phyloP scores from a whole-genome alignment of 2,888 invertebrate species.

The Tiphia femorata region DNA sequence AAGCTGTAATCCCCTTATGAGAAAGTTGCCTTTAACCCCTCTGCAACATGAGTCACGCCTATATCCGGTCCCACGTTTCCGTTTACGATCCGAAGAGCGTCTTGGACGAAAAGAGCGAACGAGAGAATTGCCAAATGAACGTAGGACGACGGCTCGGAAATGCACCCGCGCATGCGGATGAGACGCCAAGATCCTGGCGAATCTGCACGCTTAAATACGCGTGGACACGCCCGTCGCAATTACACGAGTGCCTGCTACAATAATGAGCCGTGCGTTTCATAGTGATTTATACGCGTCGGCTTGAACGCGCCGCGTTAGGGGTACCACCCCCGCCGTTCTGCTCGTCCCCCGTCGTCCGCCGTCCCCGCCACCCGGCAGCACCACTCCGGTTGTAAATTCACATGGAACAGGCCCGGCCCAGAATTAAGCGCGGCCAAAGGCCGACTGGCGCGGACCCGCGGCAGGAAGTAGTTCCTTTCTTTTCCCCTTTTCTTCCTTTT shows the following conservation, averaged over 20 bases:
- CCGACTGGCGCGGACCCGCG: neutral
- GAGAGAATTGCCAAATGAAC: neutral
- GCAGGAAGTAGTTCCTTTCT: neutral
- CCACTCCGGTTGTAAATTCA: slow-evolving; percentile 9
- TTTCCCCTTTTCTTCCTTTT: neutral
- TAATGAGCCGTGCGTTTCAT: slow-evolving; percentile 55
- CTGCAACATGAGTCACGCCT: slow-evolving; percentile 28
- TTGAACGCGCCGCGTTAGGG: slow-evolving; percentile 25
- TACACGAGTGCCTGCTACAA: slow-evolving; percentile 54
- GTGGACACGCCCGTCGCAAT: slow-evolving; percentile 58
- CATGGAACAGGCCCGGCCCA: neutral
- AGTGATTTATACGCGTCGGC: slow-evolving; percentile 57
- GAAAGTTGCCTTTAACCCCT: slow-evolving; percentile 15
- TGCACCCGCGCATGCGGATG: slow-evolving; percentile 4
- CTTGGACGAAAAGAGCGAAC: neutral
- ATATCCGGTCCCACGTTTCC: slow-evolving; percentile 39
- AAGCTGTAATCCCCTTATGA: neutral
- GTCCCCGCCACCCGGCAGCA: neutral
- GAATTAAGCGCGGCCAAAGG: neutral
- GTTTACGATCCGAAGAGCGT: slow-evolving; percentile 19
- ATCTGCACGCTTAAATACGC: slow-evolving; percentile 41
- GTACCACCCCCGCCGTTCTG: slow-evolving; percentile 14
- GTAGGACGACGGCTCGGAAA: slow-evolving; percentile 16
- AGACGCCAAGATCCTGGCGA: neutral
- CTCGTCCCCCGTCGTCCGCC: neutral